phyloP scores from a whole-genome alignment of 64 coral and sea anemone genomes.

The Astreopora myriophthalma region DNA sequence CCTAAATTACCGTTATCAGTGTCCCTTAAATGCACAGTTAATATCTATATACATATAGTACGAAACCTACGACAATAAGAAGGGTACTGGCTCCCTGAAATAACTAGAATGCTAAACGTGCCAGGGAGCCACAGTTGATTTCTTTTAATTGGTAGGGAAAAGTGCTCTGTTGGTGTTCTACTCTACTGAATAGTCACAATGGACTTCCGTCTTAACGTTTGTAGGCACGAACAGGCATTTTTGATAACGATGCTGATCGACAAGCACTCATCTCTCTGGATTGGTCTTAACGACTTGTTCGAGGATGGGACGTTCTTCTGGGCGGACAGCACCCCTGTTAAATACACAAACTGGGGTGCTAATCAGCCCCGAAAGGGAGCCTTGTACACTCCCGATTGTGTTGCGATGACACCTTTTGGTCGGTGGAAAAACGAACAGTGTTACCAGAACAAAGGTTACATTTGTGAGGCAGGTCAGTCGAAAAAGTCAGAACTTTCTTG shows the following conservation, averaged over 20 bases:
- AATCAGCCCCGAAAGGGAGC: constrained; percentile 45
- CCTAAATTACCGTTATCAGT: no score
- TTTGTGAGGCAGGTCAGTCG: constrained; percentile 86
- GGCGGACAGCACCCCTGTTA: constrained; percentile 54
- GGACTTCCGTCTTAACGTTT: neutral
- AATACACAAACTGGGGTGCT: constrained; percentile 85
- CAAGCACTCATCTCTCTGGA: constrained; percentile 65
- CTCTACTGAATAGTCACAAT: neutral
- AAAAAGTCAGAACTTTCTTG: neutral
- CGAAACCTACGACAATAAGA: no score
- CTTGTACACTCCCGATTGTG: constrained; percentile 40
- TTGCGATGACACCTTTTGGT: constrained; percentile 60
- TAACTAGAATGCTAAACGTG: no score
- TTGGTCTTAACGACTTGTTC: constrained; percentile 79
- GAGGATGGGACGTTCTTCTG: constrained; percentile 55
- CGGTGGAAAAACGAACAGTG: constrained; percentile 70
- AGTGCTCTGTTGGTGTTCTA: no score
- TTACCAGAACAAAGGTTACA: constrained; percentile 29
- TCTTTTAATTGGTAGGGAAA: no score
- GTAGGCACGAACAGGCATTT: constrained; percentile 93
- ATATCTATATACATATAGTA: no score
- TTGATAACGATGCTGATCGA: constrained; percentile 54
- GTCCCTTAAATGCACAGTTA: no score
- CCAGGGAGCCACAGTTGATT: no score
- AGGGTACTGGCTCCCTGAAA: no score